A percentile compares a stretch with the other conserved stretches of the same genome.
These are phyloP conservation scores for Drosophila navojoa DNA, from an alignment of 1,140 invertebrate genomes.

Conservation along the genomic window DNA sequence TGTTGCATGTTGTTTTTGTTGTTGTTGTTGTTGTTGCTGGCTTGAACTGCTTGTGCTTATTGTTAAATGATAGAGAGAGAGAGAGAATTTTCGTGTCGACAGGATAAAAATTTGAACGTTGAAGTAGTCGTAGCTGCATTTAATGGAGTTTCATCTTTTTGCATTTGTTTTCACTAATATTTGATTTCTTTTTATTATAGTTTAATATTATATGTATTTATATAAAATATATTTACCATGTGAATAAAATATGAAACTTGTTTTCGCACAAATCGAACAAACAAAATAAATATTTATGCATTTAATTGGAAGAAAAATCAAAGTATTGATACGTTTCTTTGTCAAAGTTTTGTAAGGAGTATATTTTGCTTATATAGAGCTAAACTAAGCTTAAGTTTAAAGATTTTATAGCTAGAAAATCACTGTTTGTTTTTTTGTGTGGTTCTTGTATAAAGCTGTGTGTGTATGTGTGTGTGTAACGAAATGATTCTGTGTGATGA, in stretches of 20 bases:
- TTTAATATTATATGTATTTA: constrained; percentile 22
- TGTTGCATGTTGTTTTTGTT: constrained; percentile 39
- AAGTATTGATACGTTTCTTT: constrained; percentile 40
- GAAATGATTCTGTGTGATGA: constrained; percentile 30
- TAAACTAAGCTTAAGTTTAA: constrained; percentile 61
- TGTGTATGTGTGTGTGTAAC: constrained; percentile 16
- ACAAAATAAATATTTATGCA: constrained; percentile 20
- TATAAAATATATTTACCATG: constrained; percentile 17
- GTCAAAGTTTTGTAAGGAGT: constrained; percentile 30
- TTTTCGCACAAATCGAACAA: constrained; percentile 26
- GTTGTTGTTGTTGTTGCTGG: constrained; percentile 42
- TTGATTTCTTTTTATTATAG: constrained; percentile 9
- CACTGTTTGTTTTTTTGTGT: not conserved
- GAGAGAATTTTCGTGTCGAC: constrained; percentile 24
- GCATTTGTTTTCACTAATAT: constrained; percentile 19
- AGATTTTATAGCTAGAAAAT: constrained; percentile 37
- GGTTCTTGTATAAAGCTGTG: constrained; percentile 26
- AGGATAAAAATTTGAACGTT: constrained; percentile 42
- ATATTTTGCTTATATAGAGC: constrained; percentile 53
- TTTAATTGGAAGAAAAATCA: constrained; percentile 6
- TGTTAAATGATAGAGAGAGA: constrained; percentile 26
- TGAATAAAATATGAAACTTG: constrained; percentile 27
- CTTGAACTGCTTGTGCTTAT: constrained; percentile 28
- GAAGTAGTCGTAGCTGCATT: constrained; percentile 36
- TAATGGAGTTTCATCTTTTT: not conserved